phyloP scores from a whole-genome alignment of 2,888 invertebrate species.

The Antheraea yamamai region DNA sequence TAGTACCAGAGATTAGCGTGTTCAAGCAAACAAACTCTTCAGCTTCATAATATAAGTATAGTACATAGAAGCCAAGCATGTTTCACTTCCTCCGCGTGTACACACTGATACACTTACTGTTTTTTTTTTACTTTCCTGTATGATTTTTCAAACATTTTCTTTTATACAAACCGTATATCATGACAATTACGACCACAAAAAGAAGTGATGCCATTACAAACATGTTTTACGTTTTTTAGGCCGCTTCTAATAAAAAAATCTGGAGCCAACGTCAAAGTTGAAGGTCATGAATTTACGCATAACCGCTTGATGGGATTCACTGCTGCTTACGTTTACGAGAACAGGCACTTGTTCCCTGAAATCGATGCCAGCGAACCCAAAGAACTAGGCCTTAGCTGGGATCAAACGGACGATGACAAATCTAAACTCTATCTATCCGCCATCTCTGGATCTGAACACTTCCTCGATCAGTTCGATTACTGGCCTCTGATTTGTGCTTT shows the following conservation, averaged over 20 bases:
- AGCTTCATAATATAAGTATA: no score
- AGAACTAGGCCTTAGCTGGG: constrained; percentile 50
- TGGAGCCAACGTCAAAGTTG: constrained; percentile 41
- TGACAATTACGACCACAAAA: no score
- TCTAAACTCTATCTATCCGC: constrained; percentile 52
- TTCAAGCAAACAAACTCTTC: no score
- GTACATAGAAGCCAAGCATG: no score
- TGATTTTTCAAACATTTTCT: no score
- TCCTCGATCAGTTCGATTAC: constrained; percentile 51
- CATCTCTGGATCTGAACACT: constrained; percentile 54
- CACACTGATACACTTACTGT: no score
- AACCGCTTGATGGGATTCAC: constrained; percentile 53
- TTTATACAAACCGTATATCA: no score
- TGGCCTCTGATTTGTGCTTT: constrained; percentile 56
- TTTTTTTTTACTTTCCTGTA: no score
- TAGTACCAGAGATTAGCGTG: no score
- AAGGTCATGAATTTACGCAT: constrained; percentile 54
- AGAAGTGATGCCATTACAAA: no score
- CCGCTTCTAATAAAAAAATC: constrained; percentile 51
- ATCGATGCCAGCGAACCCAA: constrained; percentile 47
- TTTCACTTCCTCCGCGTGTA: no score
- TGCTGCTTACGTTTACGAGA: constrained; percentile 54
- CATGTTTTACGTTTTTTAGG: constrained; percentile 35
- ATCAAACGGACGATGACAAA: constrained; percentile 37
- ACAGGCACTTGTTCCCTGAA: constrained; percentile 44